Base-by-base conservation (phyloP, 64 coral and sea anemone genomes). In the Cladopsammia gracilis region DNA sequence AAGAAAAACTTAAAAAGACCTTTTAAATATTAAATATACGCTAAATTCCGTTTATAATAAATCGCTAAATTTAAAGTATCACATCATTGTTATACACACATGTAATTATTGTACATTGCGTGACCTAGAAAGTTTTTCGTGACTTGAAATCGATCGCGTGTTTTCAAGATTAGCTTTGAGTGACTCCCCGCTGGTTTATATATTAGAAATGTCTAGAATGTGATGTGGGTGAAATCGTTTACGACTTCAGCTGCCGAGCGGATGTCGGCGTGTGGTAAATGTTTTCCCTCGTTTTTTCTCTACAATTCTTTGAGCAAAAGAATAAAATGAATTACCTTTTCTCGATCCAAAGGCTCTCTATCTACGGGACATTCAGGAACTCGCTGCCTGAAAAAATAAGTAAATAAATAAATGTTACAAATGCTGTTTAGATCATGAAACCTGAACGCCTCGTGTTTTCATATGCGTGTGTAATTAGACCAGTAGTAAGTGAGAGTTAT, bases 121-220 rank as follows among this genome's bases (percentile, higher is more conserved):
- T 75, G 72, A 75, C 72, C 12, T 56, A 5, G 7, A 56, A 56
- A 3, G 3, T 26, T 73, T 45, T 46, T 43, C 71, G 15, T 73
- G 71, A 73, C 71, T 44, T 44, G 71, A 15, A 47, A 60, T 59
- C 9, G 56, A 61, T 43, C 9, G 25, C 52, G 20, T 60, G 25
- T 44, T 34, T 11, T 45, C 57, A 51, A 50, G 51, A 25, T 25
- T 22, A 48, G 48, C 34, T 10, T 10, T 18, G 44, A 43, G 78
- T 15, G 58, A 62, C 72, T 45, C 24, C 77, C 78, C 34, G 62
- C 10, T 84, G 61, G 62, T 84, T 84, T 68, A 84, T 84, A 51
- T 51, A 84, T 84, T 84, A 84, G 62, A 84, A 67, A 46, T 52
- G 80, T 84, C 80, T 84, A 13, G 45, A 67, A 84, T 13, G 47